These are phyloP conservation scores for Vanessa cardui DNA, from an alignment of 2,888 invertebrate species.

Conservation along the genomic window DNA sequence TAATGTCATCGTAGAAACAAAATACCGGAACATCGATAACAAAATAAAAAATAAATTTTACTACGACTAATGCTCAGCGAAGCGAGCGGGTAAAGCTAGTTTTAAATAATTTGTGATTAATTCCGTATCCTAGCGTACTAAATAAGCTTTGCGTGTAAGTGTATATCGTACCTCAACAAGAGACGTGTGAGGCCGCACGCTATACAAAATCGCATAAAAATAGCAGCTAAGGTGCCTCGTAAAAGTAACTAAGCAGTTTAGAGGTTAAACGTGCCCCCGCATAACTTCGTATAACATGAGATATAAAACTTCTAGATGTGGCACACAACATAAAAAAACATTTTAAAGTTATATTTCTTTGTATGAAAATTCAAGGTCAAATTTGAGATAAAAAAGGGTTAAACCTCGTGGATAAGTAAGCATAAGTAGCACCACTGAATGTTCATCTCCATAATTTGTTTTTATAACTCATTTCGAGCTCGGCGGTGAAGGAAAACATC, in stretches of 20 bases:
- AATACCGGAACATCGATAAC: too few species aligned
- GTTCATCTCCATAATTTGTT: too few species aligned
- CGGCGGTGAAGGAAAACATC: too few species aligned
- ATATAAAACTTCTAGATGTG: conserved; percentile 46
- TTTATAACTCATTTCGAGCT: too few species aligned
- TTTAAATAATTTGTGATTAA: too few species aligned
- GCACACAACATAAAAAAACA: neutral
- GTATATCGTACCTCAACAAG: conserved; percentile 28
- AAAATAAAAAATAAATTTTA: too few species aligned
- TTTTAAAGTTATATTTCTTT: neutral
- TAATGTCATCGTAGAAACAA: too few species aligned
- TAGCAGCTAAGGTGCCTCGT: conserved; percentile 45
- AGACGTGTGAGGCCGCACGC: conserved; percentile 32
- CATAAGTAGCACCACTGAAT: too few species aligned
- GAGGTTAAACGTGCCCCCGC: conserved; percentile 62
- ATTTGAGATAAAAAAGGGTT: too few species aligned
- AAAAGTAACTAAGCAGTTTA: conserved; percentile 67
- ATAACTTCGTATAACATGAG: conserved; percentile 44
- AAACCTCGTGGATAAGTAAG: too few species aligned
- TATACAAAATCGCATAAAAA: conserved; percentile 48
- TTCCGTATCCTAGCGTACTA: neutral
- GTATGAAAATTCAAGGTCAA: neutral
- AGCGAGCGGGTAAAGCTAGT: too few species aligned
- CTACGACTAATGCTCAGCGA: too few species aligned
- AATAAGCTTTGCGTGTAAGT: conserved; percentile 11